These are phyloP conservation scores for Chrysemys picta DNA, from an alignment of 2,113 vertebrate genomes.

Conservation along the genomic window DNA sequence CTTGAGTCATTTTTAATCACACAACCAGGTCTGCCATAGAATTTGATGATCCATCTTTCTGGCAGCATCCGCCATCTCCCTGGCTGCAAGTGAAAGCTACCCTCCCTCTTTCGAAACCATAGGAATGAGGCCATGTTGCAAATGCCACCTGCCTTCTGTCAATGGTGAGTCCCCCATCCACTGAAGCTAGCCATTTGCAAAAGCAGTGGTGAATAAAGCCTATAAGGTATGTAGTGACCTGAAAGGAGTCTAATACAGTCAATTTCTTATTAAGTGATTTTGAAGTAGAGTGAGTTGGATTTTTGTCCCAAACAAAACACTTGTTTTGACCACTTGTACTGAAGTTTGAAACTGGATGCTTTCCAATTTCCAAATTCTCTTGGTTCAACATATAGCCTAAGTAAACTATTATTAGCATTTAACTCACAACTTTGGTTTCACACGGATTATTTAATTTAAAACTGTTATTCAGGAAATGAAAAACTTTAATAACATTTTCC, in stretches of 20 bases:
- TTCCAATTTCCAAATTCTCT: background rate
- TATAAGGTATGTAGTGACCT: background rate
- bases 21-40: background rate
- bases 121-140: background rate
- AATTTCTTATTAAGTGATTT: background rate
- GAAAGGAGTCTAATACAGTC: background rate
- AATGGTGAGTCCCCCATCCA: background rate
- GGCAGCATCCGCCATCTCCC: background rate
- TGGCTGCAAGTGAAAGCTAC: background rate
- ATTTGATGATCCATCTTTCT: background rate
- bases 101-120: background rate
- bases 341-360: background rate
- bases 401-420: slow-evolving; percentile 8
- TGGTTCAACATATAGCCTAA: slow-evolving; percentile 4
- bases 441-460: background rate
- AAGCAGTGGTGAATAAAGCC: background rate
- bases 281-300: background rate
- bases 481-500: slow-evolving; percentile 23
- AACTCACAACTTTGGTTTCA: slow-evolving; percentile 44
- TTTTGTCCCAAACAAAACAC: background rate
- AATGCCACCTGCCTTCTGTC: background rate
- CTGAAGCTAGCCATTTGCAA: background rate
- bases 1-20: background rate
- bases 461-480: slow-evolving; percentile 40
- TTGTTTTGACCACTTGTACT: background rate